These are phyloP conservation scores for Larimichthys crocea DNA, from an alignment of 2,113 vertebrate genomes.

Conservation along the genomic window DNA sequence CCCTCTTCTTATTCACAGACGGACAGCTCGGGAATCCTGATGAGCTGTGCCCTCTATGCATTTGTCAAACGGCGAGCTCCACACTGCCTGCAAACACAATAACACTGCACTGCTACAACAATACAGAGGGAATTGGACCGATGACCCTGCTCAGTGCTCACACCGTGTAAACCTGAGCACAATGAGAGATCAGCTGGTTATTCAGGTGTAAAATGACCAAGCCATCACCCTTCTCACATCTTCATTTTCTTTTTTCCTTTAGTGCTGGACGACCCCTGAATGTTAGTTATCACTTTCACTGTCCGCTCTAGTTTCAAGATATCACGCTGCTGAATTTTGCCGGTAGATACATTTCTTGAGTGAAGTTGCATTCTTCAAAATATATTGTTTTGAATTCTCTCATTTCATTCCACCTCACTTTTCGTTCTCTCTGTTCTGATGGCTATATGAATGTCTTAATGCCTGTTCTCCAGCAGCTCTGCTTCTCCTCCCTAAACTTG, in stretches of 20 bases:
- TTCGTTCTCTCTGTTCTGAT: conserved; percentile 71
- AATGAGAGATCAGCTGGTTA: conserved; percentile 69
- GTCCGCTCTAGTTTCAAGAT: conserved; percentile 15
- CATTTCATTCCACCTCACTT: conserved; percentile 10
- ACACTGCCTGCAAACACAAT: conserved; percentile 63
- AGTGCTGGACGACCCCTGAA: conserved; percentile 24
- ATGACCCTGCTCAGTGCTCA: conserved; percentile 57
- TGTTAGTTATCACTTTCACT: neutral
- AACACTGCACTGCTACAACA: conserved; percentile 34
- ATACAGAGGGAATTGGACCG: conserved; percentile 52
- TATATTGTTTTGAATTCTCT: neutral
- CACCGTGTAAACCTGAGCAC: conserved; percentile 51
- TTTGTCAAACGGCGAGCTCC: conserved; percentile 29
- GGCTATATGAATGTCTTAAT: conserved; percentile 82
- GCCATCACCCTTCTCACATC: conserved; percentile 35
- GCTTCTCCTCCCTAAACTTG: conserved; percentile 78
- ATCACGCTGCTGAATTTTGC: conserved; percentile 9
- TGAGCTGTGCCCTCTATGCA: conserved; percentile 67
- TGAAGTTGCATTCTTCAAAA: conserved; percentile 5
- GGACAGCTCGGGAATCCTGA: conserved; percentile 76
- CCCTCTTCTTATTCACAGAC: conserved; percentile 79
- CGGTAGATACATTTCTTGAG: conserved; percentile 4
- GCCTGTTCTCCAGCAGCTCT: conserved; percentile 74
- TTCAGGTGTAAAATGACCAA: conserved; percentile 70
- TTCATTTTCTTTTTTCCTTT: conserved; percentile 52